Evolutionary conservation across 2,113 vertebrate species (phyloP).

Genomic region (Vicugna pacos): DNA sequence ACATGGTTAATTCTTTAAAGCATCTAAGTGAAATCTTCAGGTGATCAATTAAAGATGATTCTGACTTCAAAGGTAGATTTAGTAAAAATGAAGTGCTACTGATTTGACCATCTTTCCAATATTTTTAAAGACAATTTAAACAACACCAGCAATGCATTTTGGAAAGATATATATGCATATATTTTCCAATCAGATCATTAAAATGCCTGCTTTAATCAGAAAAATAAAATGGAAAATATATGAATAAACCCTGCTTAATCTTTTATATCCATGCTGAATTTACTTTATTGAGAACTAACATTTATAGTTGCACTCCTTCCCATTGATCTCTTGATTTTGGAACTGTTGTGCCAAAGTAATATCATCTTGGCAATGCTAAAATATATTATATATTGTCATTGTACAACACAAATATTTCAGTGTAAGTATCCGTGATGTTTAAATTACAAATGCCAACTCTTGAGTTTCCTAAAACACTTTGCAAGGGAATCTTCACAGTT

Average conservation of each 20-base stretch:
- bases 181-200: slow-evolving; percentile 72
- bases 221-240: slow-evolving; percentile 69
- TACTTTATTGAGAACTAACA: slow-evolving; percentile 61
- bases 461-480: not conserved
- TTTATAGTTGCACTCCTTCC: slow-evolving; percentile 70
- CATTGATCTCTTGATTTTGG: slow-evolving; percentile 85
- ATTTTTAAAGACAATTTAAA: not conserved
- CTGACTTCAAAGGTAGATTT: slow-evolving; percentile 10
- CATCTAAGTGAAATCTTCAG: slow-evolving; percentile 29
- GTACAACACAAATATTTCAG: not conserved
- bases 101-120: slow-evolving; percentile 37
- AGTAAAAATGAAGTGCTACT: slow-evolving; percentile 32
- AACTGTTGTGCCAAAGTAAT: slow-evolving; percentile 56
- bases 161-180: not conserved
- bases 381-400: not conserved
- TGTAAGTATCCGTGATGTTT: not conserved
- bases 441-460: not conserved
- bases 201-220: slow-evolving; percentile 89
- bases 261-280: slow-evolving; percentile 61
- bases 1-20: slow-evolving; percentile 43
- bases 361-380: not conserved
- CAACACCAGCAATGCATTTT: slow-evolving; percentile 46
- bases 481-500: not conserved
- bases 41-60: slow-evolving; percentile 37
- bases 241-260: not conserved